These are phyloP conservation scores for Periophthalmus modestus DNA, from an alignment of 2,113 vertebrate species.

Conservation along the genomic window DNA sequence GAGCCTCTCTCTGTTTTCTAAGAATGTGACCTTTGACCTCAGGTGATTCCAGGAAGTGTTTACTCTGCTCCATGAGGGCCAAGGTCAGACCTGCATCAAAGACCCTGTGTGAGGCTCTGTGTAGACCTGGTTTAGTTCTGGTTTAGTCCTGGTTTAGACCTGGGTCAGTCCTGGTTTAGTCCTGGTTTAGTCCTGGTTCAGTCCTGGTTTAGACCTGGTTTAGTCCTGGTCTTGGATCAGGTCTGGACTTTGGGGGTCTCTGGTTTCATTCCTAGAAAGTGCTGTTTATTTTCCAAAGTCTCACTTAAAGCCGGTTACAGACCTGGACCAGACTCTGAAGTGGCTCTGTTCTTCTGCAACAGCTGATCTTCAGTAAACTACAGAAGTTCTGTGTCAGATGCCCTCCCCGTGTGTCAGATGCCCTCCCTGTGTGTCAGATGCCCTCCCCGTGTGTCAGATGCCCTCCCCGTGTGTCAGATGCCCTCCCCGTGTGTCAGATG, in stretches of 20 bases:
- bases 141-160: background rate
- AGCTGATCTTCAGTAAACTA: no score
- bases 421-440: no score
- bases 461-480: no score
- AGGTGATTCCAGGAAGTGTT: slow-evolving; percentile 2
- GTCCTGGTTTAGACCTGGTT: background rate
- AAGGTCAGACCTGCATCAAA: background rate
- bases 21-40: background rate
- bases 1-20: background rate
- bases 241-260: background rate
- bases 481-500: no score
- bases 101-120: background rate
- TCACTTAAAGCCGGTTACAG: background rate
- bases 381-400: no score
- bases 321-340: background rate
- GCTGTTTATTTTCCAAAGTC: background rate
- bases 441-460: no score
- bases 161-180: background rate
- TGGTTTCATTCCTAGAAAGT: slow-evolving; percentile 1
- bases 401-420: no score
- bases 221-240: background rate
- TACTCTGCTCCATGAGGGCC: background rate
- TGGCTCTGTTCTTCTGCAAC: no score
- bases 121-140: no score
- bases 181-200: background rate